Conservation (phyloP, 2,888 invertebrate species). For the Phrixothrix hirtus region DNA sequence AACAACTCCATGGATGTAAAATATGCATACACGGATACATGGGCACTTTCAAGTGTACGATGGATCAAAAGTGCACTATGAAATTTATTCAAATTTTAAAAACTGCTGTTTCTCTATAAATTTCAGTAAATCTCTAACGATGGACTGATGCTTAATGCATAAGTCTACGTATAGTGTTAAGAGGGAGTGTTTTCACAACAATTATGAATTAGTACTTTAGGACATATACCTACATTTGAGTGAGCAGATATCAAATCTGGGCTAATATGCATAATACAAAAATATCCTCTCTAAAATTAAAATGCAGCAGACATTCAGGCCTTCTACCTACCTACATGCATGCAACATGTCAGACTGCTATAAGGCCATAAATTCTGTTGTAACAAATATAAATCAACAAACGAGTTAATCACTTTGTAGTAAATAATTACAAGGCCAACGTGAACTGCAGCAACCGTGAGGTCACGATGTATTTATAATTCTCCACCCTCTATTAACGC, state of each 20-base stretch:
- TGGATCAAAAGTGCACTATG: neutral
- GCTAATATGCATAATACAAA: conserved; percentile 13
- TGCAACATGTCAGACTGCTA: conserved; percentile 54
- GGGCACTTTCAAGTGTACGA: neutral
- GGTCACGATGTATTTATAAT: conserved; percentile 37
- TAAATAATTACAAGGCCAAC: conserved; percentile 58
- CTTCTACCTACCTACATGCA: conserved; percentile 56
- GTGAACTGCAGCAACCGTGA: conserved; percentile 37
- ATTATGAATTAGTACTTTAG: too few relatives aligned
- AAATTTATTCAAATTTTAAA: neutral
- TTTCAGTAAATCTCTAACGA: too few relatives aligned
- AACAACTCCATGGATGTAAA: neutral
- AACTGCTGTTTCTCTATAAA: too few relatives aligned
- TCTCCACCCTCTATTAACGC: conserved; percentile 31
- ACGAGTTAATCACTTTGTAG: conserved; percentile 58
- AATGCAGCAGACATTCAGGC: conserved; percentile 55
- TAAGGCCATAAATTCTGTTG: conserved; percentile 51
- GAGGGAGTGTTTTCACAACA: neutral
- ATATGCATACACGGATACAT: neutral
- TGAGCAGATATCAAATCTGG: conserved; percentile 2
- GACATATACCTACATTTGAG: too few relatives aligned
- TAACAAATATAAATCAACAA: conserved; percentile 57
- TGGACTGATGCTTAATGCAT: neutral
- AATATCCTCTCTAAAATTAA: conserved; percentile 51
- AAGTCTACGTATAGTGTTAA: neutral